Base-by-base conservation (phyloP, 2,888 invertebrate genomes). In the Hydrotaea diabolus region DNA sequence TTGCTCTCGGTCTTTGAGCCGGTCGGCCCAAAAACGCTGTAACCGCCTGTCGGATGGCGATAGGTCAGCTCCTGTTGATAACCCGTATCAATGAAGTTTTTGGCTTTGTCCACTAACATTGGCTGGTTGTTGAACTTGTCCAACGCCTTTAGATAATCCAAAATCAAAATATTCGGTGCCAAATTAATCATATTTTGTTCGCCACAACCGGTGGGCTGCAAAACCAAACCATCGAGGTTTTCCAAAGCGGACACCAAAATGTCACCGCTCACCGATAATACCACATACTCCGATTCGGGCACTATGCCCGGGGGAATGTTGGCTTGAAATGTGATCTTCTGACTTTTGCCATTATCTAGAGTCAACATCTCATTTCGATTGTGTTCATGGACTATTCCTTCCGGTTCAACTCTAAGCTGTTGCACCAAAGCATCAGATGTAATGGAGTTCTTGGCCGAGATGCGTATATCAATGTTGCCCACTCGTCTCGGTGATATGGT, bases 51-150 rank as follows among this genome's bases (percentile, higher is more conserved):
- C 0, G 93, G 92, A 87, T 95, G 96, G 59, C 94, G 93, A 90
- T 96, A 96, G 80, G 94, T 95, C 80, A 96, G 92, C 88, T 96
- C 95, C 7, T 95, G 93, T 88, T 96, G 96, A 88, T 96, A 96
- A 3, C 96, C 96, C 95, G 90, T 83, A 83, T 88, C 88, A 26
- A 90, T 85, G 73, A 83, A 91, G 49, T 88, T 88, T 11, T 92
- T 88, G 0, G 93, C 93, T 89, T 95, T 94, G 9, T 93, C 39
- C n/a, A 77, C 55, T 2, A 76, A 15, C 7, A 36, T 21, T 0
- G 49, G 7, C 13, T 77, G 8, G 4, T 55, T 23, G 26, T 2
- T 9, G 15, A 0, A 53, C 46, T 62, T 46, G 17, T 13, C 62
- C 26, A 62, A 26, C 2, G 93, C 94, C 93, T 93, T 94, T 88